Percentiles rank a stretch among this genome's conserved stretches.
These are phyloP conservation scores for Amiota minor DNA, from an alignment of 2,888 invertebrate species.

Conservation along the genomic window DNA sequence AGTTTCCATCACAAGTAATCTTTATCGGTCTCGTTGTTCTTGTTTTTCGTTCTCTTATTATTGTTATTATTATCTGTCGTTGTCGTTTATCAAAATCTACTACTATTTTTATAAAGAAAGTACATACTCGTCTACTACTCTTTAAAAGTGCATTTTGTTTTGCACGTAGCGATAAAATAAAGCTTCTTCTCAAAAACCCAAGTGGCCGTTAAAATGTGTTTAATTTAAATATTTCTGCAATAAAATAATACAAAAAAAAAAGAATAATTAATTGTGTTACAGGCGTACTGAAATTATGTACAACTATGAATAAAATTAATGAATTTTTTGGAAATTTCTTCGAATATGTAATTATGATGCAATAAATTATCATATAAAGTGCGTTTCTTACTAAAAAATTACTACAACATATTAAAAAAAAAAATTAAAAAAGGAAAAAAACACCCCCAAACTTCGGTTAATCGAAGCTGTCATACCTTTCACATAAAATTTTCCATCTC, in stretches of 20 bases:
- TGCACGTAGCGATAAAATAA: neutral
- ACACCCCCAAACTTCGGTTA: no score
- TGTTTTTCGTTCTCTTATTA: no score
- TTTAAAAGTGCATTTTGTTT: neutral
- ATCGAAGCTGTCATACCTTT: no score
- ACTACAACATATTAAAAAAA: no score
- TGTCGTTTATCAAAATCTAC: slow-evolving; percentile 3
- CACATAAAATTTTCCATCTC: no score
- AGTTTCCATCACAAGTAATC: no score
- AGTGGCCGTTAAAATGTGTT: slow-evolving; percentile 43
- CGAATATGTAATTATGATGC: slow-evolving; percentile 38
- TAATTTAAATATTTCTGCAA: slow-evolving; percentile 65
- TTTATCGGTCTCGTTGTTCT: no score
- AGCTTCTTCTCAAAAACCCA: slow-evolving; percentile 24
- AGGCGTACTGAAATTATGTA: no score
- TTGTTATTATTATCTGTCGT: neutral
- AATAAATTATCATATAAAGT: slow-evolving; percentile 41
- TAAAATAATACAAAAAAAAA: slow-evolving; percentile 42
- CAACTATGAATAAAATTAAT: no score
- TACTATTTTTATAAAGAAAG: neutral
- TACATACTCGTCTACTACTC: neutral
- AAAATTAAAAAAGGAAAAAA: no score
- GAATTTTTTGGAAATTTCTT: slow-evolving; percentile 11
- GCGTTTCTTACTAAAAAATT: no score
- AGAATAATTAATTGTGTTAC: no score